Conservation (phyloP, 2,113 vertebrate species). For the Tachysurus vachellii region DNA sequence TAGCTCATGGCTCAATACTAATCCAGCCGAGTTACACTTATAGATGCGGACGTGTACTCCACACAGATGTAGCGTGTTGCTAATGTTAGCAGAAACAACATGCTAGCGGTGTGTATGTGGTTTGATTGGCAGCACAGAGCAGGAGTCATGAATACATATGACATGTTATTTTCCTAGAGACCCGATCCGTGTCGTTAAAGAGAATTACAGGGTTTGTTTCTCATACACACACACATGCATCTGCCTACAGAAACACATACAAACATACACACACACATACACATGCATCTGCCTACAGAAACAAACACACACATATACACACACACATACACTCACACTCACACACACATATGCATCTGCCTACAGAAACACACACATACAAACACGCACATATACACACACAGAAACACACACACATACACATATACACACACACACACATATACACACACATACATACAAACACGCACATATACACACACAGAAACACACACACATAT, state of each 20-base stretch:
- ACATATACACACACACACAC: too few relatives aligned
- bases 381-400: too few relatives aligned
- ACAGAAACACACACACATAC: too few relatives aligned
- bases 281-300: neutral
- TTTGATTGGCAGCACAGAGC: conserved; percentile 3
- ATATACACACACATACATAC: too few relatives aligned
- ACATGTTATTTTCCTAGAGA: neutral
- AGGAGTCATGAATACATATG: neutral
- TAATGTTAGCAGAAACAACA: neutral
- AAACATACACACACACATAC: neutral
- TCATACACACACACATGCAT: neutral
- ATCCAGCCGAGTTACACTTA: neutral
- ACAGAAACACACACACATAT: too few relatives aligned
- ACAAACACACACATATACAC: too few relatives aligned
- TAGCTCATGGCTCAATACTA: neutral
- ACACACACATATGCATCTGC: too few relatives aligned
- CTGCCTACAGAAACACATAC: neutral
- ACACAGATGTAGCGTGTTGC: neutral
- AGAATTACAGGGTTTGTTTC: conserved; percentile 18
- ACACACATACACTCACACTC: too few relatives aligned
- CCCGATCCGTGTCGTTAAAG: neutral
- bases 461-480: too few relatives aligned
- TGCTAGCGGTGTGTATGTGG: neutral
- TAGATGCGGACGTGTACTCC: neutral
- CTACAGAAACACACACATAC: too few relatives aligned